A percentile compares a stretch with the other conserved stretches of the same genome.
Evolutionary conservation across 1,140 invertebrate genomes (phyloP).

Genomic region (Copidosoma floridanum): DNA sequence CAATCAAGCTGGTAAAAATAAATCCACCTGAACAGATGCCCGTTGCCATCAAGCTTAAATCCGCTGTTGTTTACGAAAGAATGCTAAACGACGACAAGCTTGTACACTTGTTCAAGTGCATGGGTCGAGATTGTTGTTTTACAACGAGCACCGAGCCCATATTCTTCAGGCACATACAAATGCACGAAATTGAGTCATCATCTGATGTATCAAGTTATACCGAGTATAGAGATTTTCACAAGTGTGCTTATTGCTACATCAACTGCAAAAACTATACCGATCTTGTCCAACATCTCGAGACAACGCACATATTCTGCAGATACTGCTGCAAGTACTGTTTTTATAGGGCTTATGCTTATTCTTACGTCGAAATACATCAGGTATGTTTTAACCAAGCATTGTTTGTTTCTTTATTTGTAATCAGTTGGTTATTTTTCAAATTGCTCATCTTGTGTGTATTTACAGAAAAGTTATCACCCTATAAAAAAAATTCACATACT

Average conservation of each 20-base stretch:
- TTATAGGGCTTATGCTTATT: slow-evolving; percentile 56
- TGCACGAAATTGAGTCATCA: slow-evolving; percentile 37
- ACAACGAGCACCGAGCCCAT: slow-evolving; percentile 45
- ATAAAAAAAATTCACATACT: slow-evolving; percentile 19
- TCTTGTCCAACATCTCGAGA: slow-evolving; percentile 46
- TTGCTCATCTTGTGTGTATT: background rate
- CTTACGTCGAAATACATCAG: slow-evolving; percentile 60
- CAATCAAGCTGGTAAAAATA: slow-evolving; percentile 26
- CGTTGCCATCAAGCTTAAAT: slow-evolving; percentile 37
- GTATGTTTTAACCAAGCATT: slow-evolving; percentile 31
- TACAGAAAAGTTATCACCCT: slow-evolving; percentile 27
- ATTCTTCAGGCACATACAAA: slow-evolving; percentile 52
- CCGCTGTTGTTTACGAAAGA: slow-evolving; percentile 33
- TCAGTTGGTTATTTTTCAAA: background rate
- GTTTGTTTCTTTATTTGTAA: background rate
- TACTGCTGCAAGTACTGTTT: slow-evolving; percentile 63
- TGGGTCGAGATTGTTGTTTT: slow-evolving; percentile 56
- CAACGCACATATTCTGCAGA: slow-evolving; percentile 56
- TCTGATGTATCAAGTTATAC: background rate
- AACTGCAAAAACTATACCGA: slow-evolving; percentile 30
- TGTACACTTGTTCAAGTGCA: slow-evolving; percentile 61
- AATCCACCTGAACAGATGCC: slow-evolving; percentile 8
- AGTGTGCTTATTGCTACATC: slow-evolving; percentile 54
- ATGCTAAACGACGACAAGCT: slow-evolving; percentile 48
- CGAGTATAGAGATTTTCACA: slow-evolving; percentile 39